Evolutionary conservation across 2,888 invertebrate genomes (phyloP).

Genomic region (Cryptus viduatorius): DNA sequence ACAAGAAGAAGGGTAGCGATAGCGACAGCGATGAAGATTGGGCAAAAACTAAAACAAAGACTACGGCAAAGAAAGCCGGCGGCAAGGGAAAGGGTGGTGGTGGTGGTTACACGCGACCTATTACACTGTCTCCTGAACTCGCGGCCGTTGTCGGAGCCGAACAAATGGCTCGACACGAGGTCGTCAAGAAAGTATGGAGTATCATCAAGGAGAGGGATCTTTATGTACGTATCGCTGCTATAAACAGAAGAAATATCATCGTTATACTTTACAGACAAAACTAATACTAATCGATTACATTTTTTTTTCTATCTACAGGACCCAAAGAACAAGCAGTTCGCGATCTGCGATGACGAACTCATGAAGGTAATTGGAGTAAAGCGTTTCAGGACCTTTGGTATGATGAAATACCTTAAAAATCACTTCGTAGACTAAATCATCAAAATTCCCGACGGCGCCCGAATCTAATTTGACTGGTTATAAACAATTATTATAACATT

Average conservation of each 20-base stretch:
- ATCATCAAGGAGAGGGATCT: constrained; percentile 95
- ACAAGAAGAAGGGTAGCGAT: constrained; percentile 89
- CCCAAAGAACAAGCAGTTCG: constrained; percentile 97
- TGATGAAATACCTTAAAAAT: constrained; percentile 98
- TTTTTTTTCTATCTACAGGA: constrained; percentile 86
- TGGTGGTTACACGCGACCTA: constrained; percentile 93
- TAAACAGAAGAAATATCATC: not conserved
- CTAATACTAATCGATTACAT: not conserved
- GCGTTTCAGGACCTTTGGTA: constrained; percentile 97
- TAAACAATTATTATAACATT: constrained; percentile 68
- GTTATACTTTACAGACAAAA: not conserved
- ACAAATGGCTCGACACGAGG: constrained; percentile 94
- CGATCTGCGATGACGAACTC: constrained; percentile 96
- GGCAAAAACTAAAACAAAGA: constrained; percentile 87
- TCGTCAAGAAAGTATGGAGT: constrained; percentile 96
- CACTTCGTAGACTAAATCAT: constrained; percentile 91
- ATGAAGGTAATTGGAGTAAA: constrained; percentile 96
- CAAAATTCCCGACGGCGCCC: constrained; percentile 51
- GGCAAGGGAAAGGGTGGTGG: constrained; percentile 87
- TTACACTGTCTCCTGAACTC: constrained; percentile 93
- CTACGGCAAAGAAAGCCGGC: constrained; percentile 84
- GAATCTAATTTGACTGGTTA: constrained; percentile 66
- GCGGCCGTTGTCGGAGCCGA: constrained; percentile 94
- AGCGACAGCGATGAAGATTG: constrained; percentile 90
- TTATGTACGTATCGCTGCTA: constrained; percentile 86